A percentile compares a stretch with the other conserved stretches of the same genome.
Evolutionary conservation across 2,797 vertebrate species (phyloP).

Genomic region (Melanotaenia pygmaea): DNA sequence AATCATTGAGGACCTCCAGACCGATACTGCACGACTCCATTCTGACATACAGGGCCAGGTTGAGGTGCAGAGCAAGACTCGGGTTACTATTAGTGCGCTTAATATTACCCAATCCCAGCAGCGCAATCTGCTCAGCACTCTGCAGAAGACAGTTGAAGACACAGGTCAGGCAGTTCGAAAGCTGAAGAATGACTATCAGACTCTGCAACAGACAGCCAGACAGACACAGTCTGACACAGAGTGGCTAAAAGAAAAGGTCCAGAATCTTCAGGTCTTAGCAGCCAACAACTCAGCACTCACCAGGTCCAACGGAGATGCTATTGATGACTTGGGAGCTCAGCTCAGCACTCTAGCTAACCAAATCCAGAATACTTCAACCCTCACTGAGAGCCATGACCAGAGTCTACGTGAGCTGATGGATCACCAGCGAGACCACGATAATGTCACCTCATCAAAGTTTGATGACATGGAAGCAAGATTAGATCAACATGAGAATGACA

Average conservation of each 20-base stretch:
- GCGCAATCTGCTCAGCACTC: conserved; percentile 84
- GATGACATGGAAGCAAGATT: conserved; percentile 75
- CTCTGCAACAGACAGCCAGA: conserved; percentile 90
- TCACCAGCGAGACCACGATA: conserved; percentile 80
- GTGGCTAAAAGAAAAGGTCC: conserved; percentile 95
- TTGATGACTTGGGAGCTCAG: conserved; percentile 92
- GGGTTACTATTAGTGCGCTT: conserved; percentile 88
- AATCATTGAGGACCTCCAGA: conserved; percentile 89
- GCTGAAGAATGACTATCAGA: conserved; percentile 94
- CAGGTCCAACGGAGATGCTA: conserved; percentile 90
- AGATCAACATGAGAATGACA: conserved; percentile 76
- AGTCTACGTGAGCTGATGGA: conserved; percentile 87
- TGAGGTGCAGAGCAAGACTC: conserved; percentile 85
- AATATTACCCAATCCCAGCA: conserved; percentile 95
- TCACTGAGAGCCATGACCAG: conserved; percentile 85
- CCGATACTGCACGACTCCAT: conserved; percentile 90
- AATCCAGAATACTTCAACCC: conserved; percentile 90
- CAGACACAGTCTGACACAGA: conserved; percentile 89
- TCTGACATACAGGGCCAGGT: conserved; percentile 90
- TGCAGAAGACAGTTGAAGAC: conserved; percentile 94
- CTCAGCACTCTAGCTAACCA: conserved; percentile 88
- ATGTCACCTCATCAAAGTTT: conserved; percentile 76
- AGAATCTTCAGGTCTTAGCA: conserved; percentile 90
- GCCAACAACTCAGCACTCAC: conserved; percentile 91
- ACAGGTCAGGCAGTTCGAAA: conserved; percentile 91